Percentiles rank a stretch among this genome's conserved stretches.
Conservation (phyloP, 2,888 invertebrate genomes). For the Eueremaeus valkanovi region DNA sequence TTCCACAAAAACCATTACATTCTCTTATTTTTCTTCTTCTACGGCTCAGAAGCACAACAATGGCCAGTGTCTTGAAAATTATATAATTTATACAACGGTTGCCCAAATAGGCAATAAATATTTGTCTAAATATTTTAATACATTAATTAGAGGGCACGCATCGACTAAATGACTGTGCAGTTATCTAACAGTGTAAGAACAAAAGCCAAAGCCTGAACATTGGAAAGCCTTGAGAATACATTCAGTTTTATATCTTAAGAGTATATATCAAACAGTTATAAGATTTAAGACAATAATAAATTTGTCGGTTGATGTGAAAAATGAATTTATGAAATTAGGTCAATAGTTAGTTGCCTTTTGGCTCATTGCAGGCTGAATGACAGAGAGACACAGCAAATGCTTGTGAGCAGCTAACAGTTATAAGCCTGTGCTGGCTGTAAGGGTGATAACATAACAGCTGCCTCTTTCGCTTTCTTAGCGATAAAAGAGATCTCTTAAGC, state of each 20-base stretch:
- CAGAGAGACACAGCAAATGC: background rate
- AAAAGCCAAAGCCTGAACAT: background rate
- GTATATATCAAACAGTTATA: background rate
- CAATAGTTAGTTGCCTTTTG: slow-evolving; percentile 15
- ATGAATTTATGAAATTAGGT: slow-evolving; percentile 5
- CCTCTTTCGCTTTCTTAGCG: slow-evolving; percentile 16
- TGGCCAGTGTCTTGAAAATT: background rate
- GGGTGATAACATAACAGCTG: slow-evolving; percentile 22
- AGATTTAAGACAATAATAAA: slow-evolving; percentile 27
- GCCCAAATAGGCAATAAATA: background rate
- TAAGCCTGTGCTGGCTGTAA: background rate
- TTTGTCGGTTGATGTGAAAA: slow-evolving; percentile 7
- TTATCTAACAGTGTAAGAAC: background rate
- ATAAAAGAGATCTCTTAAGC: background rate
- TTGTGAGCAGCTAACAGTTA: background rate
- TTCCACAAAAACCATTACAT: background rate
- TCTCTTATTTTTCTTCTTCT: background rate
- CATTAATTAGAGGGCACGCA: slow-evolving; percentile 20
- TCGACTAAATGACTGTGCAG: slow-evolving; percentile 8
- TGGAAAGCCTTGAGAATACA: background rate
- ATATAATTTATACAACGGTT: background rate
- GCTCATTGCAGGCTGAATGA: too few relatives aligned
- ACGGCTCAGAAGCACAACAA: background rate
- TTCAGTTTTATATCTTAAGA: background rate
- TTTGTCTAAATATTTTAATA: background rate